phyloP scores from a whole-genome alignment of 2,888 invertebrate species.

The Clunio marinus region DNA sequence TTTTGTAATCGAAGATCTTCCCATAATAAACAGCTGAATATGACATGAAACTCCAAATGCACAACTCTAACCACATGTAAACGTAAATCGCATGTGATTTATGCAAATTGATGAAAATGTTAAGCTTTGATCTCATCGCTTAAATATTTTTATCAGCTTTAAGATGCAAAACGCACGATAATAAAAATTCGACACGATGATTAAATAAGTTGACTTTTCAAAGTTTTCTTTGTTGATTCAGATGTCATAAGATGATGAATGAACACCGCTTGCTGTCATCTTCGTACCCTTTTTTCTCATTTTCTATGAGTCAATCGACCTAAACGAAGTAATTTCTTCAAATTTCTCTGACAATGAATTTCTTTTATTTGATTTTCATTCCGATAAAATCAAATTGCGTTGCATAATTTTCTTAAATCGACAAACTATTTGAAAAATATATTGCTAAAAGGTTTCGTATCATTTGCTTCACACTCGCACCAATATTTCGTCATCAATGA shows the following conservation, averaged over 20 bases:
- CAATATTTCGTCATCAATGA: not conserved
- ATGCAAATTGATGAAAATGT: not conserved
- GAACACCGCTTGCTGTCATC: no score
- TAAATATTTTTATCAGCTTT: not conserved
- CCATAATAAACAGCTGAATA: constrained; percentile 8
- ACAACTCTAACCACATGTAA: constrained; percentile 23
- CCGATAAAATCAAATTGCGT: no score
- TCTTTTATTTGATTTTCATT: constrained; percentile 19
- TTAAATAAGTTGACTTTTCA: no score
- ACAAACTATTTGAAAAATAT: no score
- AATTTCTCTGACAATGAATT: constrained; percentile 26
- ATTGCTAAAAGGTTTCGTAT: no score
- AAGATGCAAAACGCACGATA: not conserved
- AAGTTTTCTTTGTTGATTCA: constrained; percentile 25
- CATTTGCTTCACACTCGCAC: not conserved
- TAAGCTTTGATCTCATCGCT: not conserved
- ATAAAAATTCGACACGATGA: not conserved
- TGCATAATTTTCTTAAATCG: no score
- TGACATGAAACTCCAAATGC: constrained; percentile 1
- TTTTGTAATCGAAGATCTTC: constrained; percentile 25
- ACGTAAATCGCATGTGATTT: not conserved
- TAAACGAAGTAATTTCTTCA: not conserved
- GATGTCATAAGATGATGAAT: not conserved
- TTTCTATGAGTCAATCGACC: not conserved
- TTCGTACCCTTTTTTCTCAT: no score